Base-by-base conservation (phyloP, 2,888 invertebrate genomes). In the Quadroppia sp. region DNA sequence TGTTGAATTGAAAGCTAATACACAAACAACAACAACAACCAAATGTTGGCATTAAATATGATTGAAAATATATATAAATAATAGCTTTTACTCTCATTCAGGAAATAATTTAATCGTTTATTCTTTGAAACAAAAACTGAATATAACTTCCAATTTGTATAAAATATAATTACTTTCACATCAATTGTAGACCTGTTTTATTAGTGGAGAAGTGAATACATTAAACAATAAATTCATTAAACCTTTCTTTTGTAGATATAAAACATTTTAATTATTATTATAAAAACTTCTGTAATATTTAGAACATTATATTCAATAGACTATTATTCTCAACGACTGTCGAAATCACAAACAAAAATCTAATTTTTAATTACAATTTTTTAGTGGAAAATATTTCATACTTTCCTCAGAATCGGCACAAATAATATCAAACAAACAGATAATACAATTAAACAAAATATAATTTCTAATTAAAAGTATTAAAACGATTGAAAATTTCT, bases 41-140 rank as follows among this genome's bases (percentile, higher is more conserved):
- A 13, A 56, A 56, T 56, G 56, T 56, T 56, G 28, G 56, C 56
- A 28, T 53, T 23, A 13, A 56, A 28, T 56, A 45, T 23, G 56
- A 56, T 28, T 28, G 56, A 56, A 23, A 11, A 36, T n/a, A 36
- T 36, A 36, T 53, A 56, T 56, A 28, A 28, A 53, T n/a, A n/a
- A 56, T 56, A 56, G 56, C 56, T 25, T 56, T 56, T 56, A 56
- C 28, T 56, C 56, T 56, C 56, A 17, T 56, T 56, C 28, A 13
- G 53, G 13, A 28, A 56, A 56, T 17, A 56, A 28, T 30, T 56
- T 28, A 56, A 28, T 56, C 28, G 28, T 11, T 28, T 28, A 28
- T 20, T 28, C 28, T 56, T 56, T 56, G 17, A 56, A 28, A 56
- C n/a, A n/a, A n/a, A n/a, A n/a, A n/a, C n/a, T 30, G 4, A 17